phyloP scores from a whole-genome alignment of 2,888 invertebrate species.

The Heterodera filipjevi region DNA sequence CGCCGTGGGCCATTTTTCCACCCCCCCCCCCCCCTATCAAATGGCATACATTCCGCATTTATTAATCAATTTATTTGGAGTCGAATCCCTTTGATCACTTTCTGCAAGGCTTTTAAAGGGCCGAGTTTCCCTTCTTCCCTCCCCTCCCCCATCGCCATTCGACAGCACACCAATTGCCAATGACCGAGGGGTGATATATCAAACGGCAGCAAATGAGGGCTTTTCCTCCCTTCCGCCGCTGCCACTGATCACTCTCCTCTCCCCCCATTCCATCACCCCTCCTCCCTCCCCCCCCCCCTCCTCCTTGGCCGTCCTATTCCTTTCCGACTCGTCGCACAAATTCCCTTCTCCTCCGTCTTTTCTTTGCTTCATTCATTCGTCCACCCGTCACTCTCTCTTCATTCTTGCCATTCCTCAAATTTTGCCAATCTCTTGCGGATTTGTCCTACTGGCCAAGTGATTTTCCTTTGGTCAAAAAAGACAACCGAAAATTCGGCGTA shows the following conservation, averaged over 20 bases:
- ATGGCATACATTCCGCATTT: too few relatives aligned
- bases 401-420: background rate
- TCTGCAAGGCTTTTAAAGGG: background rate
- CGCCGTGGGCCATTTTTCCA: too few relatives aligned
- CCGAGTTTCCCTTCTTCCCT: too few relatives aligned
- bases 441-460: background rate
- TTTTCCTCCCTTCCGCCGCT: background rate
- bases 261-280: background rate
- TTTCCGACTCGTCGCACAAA: background rate
- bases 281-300: background rate
- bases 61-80: background rate
- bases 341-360: slow-evolving; percentile 8
- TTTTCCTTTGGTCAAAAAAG: background rate
- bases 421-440: background rate
- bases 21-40: background rate
- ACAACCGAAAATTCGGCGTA: slow-evolving; percentile 39
- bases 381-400: background rate
- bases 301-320: background rate
- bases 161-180: background rate
- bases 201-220: background rate
- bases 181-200: background rate
- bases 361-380: slow-evolving; percentile 1
- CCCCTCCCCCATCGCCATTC: background rate
- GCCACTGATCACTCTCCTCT: background rate
- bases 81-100: background rate